Evolutionary conservation across 2,113 vertebrate genomes (phyloP), one percentile per base, ranked within the genome.

Genomic region (Scatophagus argus): DNA sequence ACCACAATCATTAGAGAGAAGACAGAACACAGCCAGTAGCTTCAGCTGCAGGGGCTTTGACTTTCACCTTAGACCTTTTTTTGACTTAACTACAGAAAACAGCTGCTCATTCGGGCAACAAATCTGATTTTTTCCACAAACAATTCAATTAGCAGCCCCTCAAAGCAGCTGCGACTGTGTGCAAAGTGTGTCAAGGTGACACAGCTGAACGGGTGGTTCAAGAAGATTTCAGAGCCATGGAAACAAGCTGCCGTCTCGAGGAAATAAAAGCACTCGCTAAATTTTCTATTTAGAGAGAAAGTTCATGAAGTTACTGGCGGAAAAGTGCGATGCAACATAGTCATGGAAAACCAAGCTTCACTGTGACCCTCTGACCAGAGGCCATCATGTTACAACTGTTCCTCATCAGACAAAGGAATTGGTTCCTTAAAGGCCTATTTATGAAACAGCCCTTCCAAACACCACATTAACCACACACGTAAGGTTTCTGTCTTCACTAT

Each of bases 151-250:
- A 89, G 74, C 76, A 67, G 77, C 68, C 77, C 68, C 69, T 66
- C 38, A n/a, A 73, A 84, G 86, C 88, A 84, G 83, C 83, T 79
- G 88, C 41, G 84, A 72, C 89, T 79, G 66, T 69, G 68, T 77
- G 62, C 70, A 67, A 80, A 83, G 74, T 73, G 81, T 90, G 93
- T 90, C 90, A 91, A 91, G 91, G 91, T 89, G 84, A 91, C 84
- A 72, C 82, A 67, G 79, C 78, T 81, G 59, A 89, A 69, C 25
- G 5, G 74, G 47, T 60, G 17, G 80, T 77, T 85, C 34, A 59
- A 74, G 79, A 76, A 68, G 39, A 80, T 80, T 67, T 86, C 36
- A 76, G 63, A 81, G 46, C 73, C 79, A 83, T 73, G 78, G 78
- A 88, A 87, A 87, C 78, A 62, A 82, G 82, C 47, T 62, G 58